Evolutionary conservation across 2,888 invertebrate genomes (phyloP), one percentile per base, ranked within the genome.

Genomic region (Hipparchia semele): DNA sequence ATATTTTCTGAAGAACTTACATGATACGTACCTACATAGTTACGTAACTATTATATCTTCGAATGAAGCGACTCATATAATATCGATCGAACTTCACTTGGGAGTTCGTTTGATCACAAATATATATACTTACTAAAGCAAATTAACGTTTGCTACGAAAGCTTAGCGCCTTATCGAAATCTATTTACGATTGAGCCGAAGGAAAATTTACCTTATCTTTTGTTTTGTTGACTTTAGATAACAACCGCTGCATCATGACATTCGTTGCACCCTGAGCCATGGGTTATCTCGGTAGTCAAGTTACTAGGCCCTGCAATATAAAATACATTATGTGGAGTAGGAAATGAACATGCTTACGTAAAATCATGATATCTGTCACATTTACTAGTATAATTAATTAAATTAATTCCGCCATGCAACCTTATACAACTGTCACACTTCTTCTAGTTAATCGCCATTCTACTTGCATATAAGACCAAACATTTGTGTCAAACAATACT

Each of bases 201-300:
- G 85, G 85, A 89, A 86, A 86, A 86, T 86, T 87, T 89, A 87
- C 88, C 87, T 89, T 87, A 90, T 89, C 89, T 68, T 9, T 53
- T 53, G 68, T 68, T 68, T 46, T 79, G 79, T 86, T 84, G 81
- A 83, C 81, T 80, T 73, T 75, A 80, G 80, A 81, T 84, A 83
- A 77, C 76, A 77, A 75, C 76, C 79, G 80, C 80, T 76, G 79
- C 80, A 82, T 80, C 78, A 75, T 80, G 78, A 79, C 80, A 81
- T 80, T 78, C 79, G 80, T 81, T 85, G 83, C 81, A 78, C 72
- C 71, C 75, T 73, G 60, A 60, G 71, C 69, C 74, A 76, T 62
- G 80, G 88, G 88, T 87, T 88, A 88, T 88, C 87, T 73, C n/a
- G 13, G 69, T 74, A 72, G 77, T 73, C 75, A 72, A 64, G 87